Evolutionary conservation across 1,140 invertebrate genomes (phyloP), one percentile per base, ranked within the genome.

Genomic region (Aporrectodea caliginosa): DNA sequence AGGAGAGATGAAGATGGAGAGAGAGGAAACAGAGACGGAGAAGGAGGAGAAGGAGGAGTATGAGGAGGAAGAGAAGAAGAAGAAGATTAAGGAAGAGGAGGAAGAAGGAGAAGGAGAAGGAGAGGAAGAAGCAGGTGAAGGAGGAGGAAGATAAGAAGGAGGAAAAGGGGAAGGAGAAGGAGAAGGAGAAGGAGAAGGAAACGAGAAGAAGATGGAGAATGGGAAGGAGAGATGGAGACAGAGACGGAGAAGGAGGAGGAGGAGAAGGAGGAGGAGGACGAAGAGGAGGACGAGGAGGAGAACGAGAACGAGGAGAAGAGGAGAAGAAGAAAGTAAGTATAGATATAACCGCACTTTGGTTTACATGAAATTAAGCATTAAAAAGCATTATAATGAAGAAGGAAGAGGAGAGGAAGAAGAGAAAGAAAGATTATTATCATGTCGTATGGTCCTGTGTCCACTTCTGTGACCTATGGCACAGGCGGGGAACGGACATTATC

Each of bases 111-210:
- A 82, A 32, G 70, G 74, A 22, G 31, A 6, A 22, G 77, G 30
- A 35, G 35, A 58, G 79, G 73, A 43, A 16, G 78, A 81, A 73
- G n/a, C n/a, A n/a, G n/a, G 69, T 32, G 58, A 27, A 81, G 75
- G 71, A 69, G 74, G 69, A 74, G 76, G 16, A 76, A 16, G 69
- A 78, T 16, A 91, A 12, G 12, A 69, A 35, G 27, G 2, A 73
- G 34, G 68, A 31, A 58, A 31, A 73, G 75, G n/a, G 35, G 78
- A 14, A 33, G 68, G 35, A 75, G n/a, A 33, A 72, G 72, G 33
- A 76, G 14, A 34, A 30, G 29, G n/a, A 35, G 35, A 58, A 78
- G 73, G 32, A 16, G 78, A 81, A 73, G 22, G 22, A 22, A 58
- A 58, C 6, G 22, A 58, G 43, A 22, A 58, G 43, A 22, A 58